Conservation (phyloP, 2,797 vertebrate species). For the Molossus alvarezi region DNA sequence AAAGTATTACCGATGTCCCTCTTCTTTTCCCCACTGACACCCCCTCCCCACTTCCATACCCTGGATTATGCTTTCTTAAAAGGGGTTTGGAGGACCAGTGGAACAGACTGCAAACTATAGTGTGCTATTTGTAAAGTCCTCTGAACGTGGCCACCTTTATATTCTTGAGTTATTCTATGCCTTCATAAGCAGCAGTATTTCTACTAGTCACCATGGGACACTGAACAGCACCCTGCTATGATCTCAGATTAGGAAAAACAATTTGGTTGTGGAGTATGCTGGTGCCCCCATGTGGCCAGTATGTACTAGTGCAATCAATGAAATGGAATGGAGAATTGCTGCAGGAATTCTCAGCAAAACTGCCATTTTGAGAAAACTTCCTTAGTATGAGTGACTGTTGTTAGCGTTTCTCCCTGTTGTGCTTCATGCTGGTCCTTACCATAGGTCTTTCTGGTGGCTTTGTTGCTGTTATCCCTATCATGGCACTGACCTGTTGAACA, state of each 20-base stretch:
- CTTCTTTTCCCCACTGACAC: too few relatives aligned
- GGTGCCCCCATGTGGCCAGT: slow-evolving; percentile 71
- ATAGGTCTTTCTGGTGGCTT: background rate
- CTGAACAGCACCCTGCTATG: background rate
- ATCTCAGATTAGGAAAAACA: background rate
- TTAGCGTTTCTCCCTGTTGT: background rate
- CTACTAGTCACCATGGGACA: background rate
- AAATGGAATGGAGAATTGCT: background rate
- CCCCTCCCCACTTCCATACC: too few relatives aligned
- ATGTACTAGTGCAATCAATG: background rate
- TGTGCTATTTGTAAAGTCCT: background rate
- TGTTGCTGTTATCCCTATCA: background rate
- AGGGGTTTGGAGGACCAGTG: background rate
- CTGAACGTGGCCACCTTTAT: slow-evolving; percentile 13
- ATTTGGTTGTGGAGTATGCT: slow-evolving; percentile 46
- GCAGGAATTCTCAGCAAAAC: background rate
- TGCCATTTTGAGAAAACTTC: slow-evolving; percentile 64
- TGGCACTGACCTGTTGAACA: background rate
- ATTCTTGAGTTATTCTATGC: background rate
- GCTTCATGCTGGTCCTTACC: background rate
- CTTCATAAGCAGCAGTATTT: slow-evolving; percentile 30
- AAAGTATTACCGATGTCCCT: too few relatives aligned
- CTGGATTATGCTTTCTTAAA: background rate
- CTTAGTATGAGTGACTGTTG: background rate
- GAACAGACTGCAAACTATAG: background rate